Conservation (phyloP, 2,113 vertebrate genomes). For the Mormoops blainvillei region DNA sequence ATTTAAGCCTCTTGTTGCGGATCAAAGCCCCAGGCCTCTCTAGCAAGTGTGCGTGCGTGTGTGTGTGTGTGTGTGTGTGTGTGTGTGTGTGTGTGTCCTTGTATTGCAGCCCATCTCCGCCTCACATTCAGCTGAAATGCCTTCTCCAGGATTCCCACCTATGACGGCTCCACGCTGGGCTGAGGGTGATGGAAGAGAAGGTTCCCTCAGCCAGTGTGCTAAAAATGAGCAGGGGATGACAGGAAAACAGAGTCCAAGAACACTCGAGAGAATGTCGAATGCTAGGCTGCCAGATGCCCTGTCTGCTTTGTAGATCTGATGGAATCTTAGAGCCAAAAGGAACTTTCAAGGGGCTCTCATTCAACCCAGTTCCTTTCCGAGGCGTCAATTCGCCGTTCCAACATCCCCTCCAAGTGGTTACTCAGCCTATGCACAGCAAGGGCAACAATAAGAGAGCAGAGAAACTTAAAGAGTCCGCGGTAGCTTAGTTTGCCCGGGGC, state of each 20-base stretch:
- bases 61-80: no score
- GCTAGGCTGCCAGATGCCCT: not conserved
- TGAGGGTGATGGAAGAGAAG: not conserved
- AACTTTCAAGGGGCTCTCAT: not conserved
- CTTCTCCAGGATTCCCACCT: not conserved
- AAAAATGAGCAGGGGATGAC: not conserved
- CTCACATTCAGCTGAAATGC: not conserved
- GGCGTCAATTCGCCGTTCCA: slow-evolving; percentile 31
- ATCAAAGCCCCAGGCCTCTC: not conserved
- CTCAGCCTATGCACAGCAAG: slow-evolving; percentile 2
- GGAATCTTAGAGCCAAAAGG: not conserved
- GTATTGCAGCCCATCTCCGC: not conserved
- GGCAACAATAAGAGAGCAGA: not conserved
- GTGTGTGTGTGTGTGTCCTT: accelerated
- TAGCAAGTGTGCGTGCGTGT: accelerated
- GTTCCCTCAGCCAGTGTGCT: not conserved
- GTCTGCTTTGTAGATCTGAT: not conserved
- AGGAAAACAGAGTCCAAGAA: not conserved
- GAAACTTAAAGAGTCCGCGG: not conserved
- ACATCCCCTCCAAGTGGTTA: slow-evolving; percentile 66
- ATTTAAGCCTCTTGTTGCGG: not conserved
- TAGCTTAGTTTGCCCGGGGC: not conserved
- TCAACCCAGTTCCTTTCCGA: not conserved
- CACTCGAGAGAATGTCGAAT: accelerated
- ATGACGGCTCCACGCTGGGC: not conserved